Evolutionary conservation across 2,797 vertebrate genomes (phyloP).

Genomic region (Danio albolineatus): DNA sequence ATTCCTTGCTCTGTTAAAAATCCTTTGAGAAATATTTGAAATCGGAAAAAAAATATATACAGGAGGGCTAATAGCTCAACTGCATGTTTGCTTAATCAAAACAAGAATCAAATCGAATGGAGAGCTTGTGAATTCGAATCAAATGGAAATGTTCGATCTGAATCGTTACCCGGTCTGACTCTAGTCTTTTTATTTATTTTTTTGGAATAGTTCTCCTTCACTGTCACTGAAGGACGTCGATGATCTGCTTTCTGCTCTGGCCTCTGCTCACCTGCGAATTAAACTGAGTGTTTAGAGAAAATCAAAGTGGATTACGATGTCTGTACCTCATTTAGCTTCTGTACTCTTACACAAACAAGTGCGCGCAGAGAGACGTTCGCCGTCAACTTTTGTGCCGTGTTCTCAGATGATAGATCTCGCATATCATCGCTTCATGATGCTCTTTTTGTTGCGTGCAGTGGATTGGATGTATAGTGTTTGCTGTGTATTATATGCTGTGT

Average conservation of each 20-base stretch:
- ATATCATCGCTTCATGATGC: background rate
- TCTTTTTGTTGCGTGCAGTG: background rate
- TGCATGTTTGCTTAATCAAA: no score
- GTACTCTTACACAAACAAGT: background rate
- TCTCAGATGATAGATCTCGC: background rate
- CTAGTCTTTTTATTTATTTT: background rate
- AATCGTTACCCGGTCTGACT: no score
- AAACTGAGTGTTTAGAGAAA: constrained; percentile 3
- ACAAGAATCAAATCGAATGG: no score
- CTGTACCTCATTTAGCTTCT: constrained; percentile 8
- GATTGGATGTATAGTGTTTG: background rate
- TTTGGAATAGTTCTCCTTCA: background rate
- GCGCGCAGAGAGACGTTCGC: background rate
- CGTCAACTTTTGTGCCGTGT: background rate
- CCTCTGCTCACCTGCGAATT: constrained; percentile 8
- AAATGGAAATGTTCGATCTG: no score
- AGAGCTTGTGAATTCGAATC: no score
- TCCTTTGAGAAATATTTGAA: no score
- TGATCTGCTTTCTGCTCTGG: constrained; percentile 14
- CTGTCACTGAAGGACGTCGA: background rate
- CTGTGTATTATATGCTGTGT: background rate
- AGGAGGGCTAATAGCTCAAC: no score
- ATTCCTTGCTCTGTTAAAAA: no score
- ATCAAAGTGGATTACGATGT: constrained; percentile 36
- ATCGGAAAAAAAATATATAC: no score